Base-by-base conservation (phyloP, 2,113 vertebrate species). In the Calonectris borealis region DNA sequence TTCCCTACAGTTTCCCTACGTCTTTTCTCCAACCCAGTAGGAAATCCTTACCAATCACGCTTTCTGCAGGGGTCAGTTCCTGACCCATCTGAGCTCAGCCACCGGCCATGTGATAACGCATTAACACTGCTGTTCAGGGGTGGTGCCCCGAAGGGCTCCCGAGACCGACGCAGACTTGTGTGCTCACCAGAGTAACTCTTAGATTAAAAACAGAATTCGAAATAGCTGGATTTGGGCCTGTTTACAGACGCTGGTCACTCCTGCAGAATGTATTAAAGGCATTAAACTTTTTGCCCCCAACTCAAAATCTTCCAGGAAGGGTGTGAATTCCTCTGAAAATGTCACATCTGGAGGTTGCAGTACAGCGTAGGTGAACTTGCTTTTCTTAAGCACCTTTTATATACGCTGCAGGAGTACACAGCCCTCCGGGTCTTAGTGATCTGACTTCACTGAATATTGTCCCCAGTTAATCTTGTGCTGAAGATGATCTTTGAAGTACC, bases 401-500 rank as follows among this genome's bases (percentile, higher is more conserved):
- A n/a, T 10, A 24, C 11, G 0, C 54, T 65, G 81, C 40, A 77
- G 57, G 20, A 62, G 36, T 5, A 11, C 65, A 29, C 55, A 84
- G 62, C 70, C 40, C 69, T 26, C 11, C 6, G 38, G 46, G 26
- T 46, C 69, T 48, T 21, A n/a, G 5, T 2, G 66, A 9, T 15
- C 60, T 9, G 46, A 62, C 84, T 46, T 31, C 55, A 26, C 31
- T 3, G 15, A 64, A 31, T 26, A 38, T 44, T 69, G 57, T 58
- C 61, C 77, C 55, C 31, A 38, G 80, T 62, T 73, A 46, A 76
- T 93, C 69, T 40, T 31, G 32, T 20, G 61, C 88, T 82, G 61
- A 34, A 73, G 81, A 91, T 54, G 66, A 86, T 88, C 72, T 32
- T 77, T 58, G 46, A 92, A 71, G 90, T n/a, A 96, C 71, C 84